Percentiles rank a stretch among this genome's conserved stretches.
phyloP scores from a whole-genome alignment of 2,113 vertebrate species.

The human (Homo sapiens) region DNA sequence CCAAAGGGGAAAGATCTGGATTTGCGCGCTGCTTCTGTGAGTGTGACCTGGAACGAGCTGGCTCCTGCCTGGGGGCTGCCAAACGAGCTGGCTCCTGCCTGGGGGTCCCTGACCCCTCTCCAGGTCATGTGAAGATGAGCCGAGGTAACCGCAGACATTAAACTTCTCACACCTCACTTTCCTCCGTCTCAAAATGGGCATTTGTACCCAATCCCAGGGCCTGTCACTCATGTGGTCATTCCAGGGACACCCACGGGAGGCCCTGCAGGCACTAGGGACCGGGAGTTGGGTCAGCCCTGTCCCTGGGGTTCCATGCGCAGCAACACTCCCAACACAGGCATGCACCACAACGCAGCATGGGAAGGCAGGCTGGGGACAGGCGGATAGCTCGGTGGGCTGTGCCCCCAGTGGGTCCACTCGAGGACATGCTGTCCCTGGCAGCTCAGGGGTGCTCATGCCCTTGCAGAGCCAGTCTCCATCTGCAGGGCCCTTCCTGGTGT shows the following conservation, averaged over 20 bases:
- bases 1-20: background rate
- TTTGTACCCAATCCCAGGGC: background rate
- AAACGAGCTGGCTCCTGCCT: background rate
- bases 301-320: background rate
- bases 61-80: background rate
- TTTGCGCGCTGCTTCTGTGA: background rate
- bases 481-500: background rate
- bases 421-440: background rate
- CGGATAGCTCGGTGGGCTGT: background rate
- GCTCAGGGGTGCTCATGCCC: background rate
- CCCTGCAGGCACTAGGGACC: background rate
- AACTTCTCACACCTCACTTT: background rate
- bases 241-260: background rate
- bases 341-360: rapidly evolving
- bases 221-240: background rate
- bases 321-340: background rate
- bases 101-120: background rate
- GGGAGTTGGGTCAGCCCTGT: background rate
- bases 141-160: background rate
- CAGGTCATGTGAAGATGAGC: background rate
- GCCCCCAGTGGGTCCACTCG: background rate
- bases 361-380: background rate
- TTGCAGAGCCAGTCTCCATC: background rate
- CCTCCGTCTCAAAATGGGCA: background rate
- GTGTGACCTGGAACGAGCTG: background rate